Base-by-base conservation (phyloP, 2,113 vertebrate genomes). In the Herpailurus yagouaroundi region DNA sequence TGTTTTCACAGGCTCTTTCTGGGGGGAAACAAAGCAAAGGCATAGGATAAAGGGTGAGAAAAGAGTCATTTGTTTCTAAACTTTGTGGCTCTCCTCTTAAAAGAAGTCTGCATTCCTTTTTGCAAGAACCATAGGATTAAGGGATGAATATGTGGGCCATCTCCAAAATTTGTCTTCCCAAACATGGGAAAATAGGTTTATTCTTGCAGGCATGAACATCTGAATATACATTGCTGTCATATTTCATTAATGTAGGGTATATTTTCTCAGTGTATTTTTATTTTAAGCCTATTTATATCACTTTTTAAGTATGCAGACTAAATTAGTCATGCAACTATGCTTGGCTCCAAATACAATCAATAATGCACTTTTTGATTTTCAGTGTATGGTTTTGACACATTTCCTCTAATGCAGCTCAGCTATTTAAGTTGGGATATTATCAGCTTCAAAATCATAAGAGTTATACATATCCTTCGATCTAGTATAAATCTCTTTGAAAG, bases 321-420 rank as follows among this genome's bases (percentile, higher is more conserved):
- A 89, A 79, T 73, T 96, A 92, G 38, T 85, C 74, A 74, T 74
- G 27, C 87, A 90, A 55, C 92, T 64, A 16, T 92, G 16, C 36
- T 97, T 94, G 86, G 57, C 25, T 92, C 50, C 12, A 68, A 38
- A 60, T 60, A 66, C 25, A 91, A 68, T 86, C 79, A 79, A 21
- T 91, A 96, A 89, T 27, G 25, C 29, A 38, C 50, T 91, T 84
- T 84, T 52, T 41, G 38, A 97, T 86, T 97, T 97, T 93, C 33
- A 94, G 33, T 87, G 60, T 84, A 74, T 71, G 60, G 63, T 86
- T 92, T 73, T 92, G 45, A 86, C 71, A 57, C 52, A 77, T 86
- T 93, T 95, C 73, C 13, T 83, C 50, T 48, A 41, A 5, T 41
- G 16, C 36, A 95, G 31, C 23, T 57, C 12, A 84, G 8, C 63